A percentile compares a stretch with the other conserved stretches of the same genome.
Evolutionary conservation across 2,888 invertebrate genomes (phyloP).

Genomic region (Amiota minor): DNA sequence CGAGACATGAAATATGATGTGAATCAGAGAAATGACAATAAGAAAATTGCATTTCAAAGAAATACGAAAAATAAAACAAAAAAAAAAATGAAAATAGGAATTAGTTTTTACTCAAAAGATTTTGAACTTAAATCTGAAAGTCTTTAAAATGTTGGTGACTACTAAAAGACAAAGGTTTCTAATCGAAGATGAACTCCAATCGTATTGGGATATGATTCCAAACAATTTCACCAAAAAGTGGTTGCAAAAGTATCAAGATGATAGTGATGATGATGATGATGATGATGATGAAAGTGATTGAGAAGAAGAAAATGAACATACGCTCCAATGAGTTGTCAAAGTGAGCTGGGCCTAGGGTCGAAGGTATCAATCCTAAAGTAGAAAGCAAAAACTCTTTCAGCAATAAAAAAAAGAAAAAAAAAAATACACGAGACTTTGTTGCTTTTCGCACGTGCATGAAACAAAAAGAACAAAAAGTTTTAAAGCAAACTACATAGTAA

Average conservation of each 20-base stretch:
- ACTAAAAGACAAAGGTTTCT: no score
- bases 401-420: neutral
- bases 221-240: constrained; percentile 71
- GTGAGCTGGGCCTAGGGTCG: constrained; percentile 8
- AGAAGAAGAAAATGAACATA: neutral
- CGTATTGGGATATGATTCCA: constrained; percentile 61
- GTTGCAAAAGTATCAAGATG: constrained; percentile 58
- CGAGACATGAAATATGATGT: no score
- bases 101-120: no score
- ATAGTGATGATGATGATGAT: constrained; percentile 34
- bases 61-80: no score
- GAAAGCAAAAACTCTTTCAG: no score
- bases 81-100: no score
- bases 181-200: constrained; percentile 45
- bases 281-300: constrained; percentile 1
- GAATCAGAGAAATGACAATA: no score
- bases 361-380: neutral
- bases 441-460: constrained; percentile 6
- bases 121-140: no score
- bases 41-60: no score
- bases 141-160: no score
- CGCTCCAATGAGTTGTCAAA: neutral
- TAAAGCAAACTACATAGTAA: neutral
- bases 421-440: neutral
- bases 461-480: neutral